A percentile compares a stretch with the other conserved stretches of the same genome.
phyloP scores from a whole-genome alignment of 2,888 invertebrate species.

The Chalcosyrphus nemorum region DNA sequence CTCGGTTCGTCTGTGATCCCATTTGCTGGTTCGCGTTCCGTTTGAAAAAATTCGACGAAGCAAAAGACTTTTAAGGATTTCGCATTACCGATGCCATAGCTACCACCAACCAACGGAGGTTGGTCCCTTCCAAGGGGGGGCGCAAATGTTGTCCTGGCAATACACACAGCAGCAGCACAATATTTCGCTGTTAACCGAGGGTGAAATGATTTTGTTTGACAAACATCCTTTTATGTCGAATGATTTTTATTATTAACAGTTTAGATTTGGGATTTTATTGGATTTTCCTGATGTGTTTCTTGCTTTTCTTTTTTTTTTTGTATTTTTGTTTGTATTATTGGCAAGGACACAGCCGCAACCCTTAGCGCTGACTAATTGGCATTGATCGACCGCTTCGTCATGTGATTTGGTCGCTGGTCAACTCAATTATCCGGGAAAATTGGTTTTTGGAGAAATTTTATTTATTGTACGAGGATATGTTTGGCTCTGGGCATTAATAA shows the following conservation, averaged over 20 bases:
- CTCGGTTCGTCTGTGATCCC: constrained; percentile 9
- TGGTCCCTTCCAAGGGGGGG: not conserved
- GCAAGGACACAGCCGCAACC: constrained; percentile 27
- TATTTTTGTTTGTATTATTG: constrained; percentile 11
- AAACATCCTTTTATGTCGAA: constrained; percentile 67
- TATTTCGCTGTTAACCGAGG: constrained; percentile 51
- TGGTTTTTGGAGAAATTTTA: constrained; percentile 50
- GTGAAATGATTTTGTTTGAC: constrained; percentile 70
- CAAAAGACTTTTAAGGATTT: constrained; percentile 42
- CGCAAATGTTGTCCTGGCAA: constrained; percentile 9
- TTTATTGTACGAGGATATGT: constrained; percentile 24
- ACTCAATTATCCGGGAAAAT: constrained; percentile 68
- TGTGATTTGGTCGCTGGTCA: constrained; percentile 63
- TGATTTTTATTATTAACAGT: constrained; percentile 71
- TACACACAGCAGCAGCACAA: constrained; percentile 14
- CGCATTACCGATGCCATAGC: constrained; percentile 6
- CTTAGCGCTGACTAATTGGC: constrained; percentile 59
- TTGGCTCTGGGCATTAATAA: constrained; percentile 48
- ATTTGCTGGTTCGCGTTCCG: constrained; percentile 19
- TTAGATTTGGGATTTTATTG: constrained; percentile 71
- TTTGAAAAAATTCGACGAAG: constrained; percentile 47
- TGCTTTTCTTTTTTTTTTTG: constrained; percentile 51
- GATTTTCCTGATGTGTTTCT: constrained; percentile 66
- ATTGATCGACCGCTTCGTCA: constrained; percentile 66
- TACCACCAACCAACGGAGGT: not conserved